Base-by-base conservation (phyloP, 2,113 vertebrate species). In the Serilophus lunatus region DNA sequence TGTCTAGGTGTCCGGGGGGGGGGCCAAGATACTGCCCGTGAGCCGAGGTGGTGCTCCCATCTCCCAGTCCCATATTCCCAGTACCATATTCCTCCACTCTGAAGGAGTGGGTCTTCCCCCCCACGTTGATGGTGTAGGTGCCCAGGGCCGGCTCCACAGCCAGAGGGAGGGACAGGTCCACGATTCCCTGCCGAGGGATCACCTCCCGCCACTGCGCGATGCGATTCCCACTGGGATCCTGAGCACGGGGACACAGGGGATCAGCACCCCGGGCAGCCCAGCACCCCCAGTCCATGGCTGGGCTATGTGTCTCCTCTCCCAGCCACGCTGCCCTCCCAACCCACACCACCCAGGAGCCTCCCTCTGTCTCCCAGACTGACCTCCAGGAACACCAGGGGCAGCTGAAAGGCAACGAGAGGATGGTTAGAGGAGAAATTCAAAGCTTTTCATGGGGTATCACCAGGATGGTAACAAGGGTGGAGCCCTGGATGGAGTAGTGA, bases 221-320 rank as follows among this genome's bases (percentile, higher is more conserved):
- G 65, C 35, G 74, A 33, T 96, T 96, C 61, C 53, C 8, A 0
- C 14, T 71, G 84, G 96, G 90, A 54, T 96, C 96, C 95, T 96
- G 24, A 13, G 16, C 16, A 0, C 1, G 0, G 26, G 35, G 35
- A 70, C n/a, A 42, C 0, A 0, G 0, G 2, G 12, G 3, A 0
- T 93, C 78, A 85, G 74, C 7, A 50, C 4, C 42, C 44, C 1
- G 0, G 28, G 24, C 7, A 54, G 16, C 13, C n/a, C 28, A 3
- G 31, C 59, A 36, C 64, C 26, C 50, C 4, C 25, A 49, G 36
- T 44, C 68, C n/a, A 13, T 5, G 47, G 42, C 40, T 26, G 31
- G 2, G 0, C 19, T 17, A 35, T 7, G 36, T 23, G 31, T 35
- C 54, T 63, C 49, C 35, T 31, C 8, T 16, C 35, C 68, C 33